Conservation (phyloP, 2,113 vertebrate species). For the Eleginops maclovinus region DNA sequence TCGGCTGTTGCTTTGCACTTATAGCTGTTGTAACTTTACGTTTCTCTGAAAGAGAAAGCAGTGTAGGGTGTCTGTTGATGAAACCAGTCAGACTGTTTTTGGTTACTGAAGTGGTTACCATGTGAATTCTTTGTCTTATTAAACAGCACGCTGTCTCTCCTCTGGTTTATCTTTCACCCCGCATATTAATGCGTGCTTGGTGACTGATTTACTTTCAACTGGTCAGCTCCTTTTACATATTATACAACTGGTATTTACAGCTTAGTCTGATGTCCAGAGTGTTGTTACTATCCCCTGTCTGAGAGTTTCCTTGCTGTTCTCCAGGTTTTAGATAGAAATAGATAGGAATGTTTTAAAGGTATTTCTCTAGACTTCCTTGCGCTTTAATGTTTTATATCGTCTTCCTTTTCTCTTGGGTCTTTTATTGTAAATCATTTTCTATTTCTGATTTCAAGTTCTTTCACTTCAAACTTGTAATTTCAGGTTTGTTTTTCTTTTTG, state of each 20-base stretch:
- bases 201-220: constrained; percentile 36
- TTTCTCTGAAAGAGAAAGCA: constrained; percentile 1
- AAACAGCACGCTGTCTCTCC: constrained; percentile 1
- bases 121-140: constrained; percentile 14
- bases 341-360: neutral
- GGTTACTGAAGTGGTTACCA: constrained; percentile 42
- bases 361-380: neutral
- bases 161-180: constrained; percentile 7
- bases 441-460: neutral
- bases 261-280: neutral
- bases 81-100: constrained; percentile 32
- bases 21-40: neutral
- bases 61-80: constrained; percentile 21
- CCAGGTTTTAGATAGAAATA: constrained; percentile 1
- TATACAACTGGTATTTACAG: neutral
- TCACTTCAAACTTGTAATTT: neutral
- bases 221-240: neutral
- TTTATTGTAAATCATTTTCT: neutral
- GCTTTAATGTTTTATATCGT: neutral
- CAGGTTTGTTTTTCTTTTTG: neutral
- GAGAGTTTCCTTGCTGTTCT: constrained; percentile 11
- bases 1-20: neutral
- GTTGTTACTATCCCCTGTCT: neutral
- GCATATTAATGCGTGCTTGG: constrained; percentile 1
- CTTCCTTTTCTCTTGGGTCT: neutral